Percentiles rank a stretch among this genome's conserved stretches.
These are phyloP conservation scores for Drosophila bipectinata DNA, from an alignment of 1,140 invertebrate species.

Conservation along the genomic window DNA sequence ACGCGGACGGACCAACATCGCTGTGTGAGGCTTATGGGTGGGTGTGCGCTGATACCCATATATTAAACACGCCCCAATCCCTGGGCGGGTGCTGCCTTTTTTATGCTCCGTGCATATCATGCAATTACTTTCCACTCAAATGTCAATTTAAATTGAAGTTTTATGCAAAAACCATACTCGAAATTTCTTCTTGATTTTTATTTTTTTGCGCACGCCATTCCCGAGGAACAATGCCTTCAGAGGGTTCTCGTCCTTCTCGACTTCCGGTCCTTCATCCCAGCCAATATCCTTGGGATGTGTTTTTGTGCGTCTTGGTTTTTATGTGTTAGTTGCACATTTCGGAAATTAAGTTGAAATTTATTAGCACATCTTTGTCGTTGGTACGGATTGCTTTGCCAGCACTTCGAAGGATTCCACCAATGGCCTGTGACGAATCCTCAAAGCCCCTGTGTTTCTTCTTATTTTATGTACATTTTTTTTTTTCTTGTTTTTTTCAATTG, in stretches of 20 bases:
- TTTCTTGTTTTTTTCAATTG: conserved; percentile 14
- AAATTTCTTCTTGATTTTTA: conserved; percentile 44
- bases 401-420: conserved; percentile 39
- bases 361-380: conserved; percentile 80
- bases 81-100: conserved; percentile 63
- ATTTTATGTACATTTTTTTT: conserved; percentile 1
- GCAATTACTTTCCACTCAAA: conserved; percentile 82
- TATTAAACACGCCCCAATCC: conserved; percentile 71
- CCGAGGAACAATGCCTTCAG: conserved; percentile 24
- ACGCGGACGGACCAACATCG: neutral
- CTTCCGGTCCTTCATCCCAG: neutral
- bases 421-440: conserved; percentile 49
- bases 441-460: conserved; percentile 30
- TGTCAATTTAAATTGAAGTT: conserved; percentile 82
- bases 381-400: conserved; percentile 70
- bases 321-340: conserved; percentile 81
- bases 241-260: conserved; percentile 9
- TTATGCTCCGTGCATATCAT: conserved; percentile 76
- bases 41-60: conserved; percentile 32
- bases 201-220: conserved; percentile 9
- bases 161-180: conserved; percentile 81
- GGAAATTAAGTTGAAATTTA: conserved; percentile 82
- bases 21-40: conserved; percentile 5
- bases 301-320: conserved; percentile 54
- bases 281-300: conserved; percentile 3